phyloP scores from a whole-genome alignment of 2,797 vertebrate genomes.

The Florisuga fusca region DNA sequence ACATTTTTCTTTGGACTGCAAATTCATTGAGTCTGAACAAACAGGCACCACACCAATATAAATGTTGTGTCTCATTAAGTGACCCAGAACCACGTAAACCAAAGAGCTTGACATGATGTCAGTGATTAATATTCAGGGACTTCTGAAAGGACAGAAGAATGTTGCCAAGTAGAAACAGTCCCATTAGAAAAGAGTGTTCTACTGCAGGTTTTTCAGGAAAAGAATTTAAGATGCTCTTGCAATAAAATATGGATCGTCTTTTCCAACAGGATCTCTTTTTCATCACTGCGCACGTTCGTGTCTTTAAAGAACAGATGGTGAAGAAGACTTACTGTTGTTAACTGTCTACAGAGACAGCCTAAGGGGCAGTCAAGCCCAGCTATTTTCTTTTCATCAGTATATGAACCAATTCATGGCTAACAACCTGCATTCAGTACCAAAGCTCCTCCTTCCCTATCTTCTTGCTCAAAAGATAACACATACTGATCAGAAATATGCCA shows the following conservation, averaged over 20 bases:
- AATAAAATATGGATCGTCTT: background rate
- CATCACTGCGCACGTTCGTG: fast-evolving
- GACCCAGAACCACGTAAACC: background rate
- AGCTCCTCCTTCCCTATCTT: background rate
- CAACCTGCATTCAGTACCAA: background rate
- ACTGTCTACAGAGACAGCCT: background rate
- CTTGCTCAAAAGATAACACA: background rate
- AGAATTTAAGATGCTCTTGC: background rate
- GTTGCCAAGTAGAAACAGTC: background rate
- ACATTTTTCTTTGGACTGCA: background rate
- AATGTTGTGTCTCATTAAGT: background rate
- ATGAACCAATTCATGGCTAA: background rate
- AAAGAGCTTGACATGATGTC: background rate
- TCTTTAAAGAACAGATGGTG: background rate
- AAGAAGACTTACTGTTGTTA: background rate
- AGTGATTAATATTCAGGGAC: background rate
- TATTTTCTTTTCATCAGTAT: background rate
- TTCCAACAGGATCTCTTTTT: background rate
- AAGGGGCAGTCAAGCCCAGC: background rate
- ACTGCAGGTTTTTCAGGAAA: background rate
- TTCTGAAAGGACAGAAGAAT: background rate
- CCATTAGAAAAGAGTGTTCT: background rate
- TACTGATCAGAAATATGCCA: background rate
- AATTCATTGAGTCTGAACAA: background rate
- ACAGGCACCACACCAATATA: background rate